Percentiles rank a stretch among this genome's conserved stretches.
phyloP scores from a whole-genome alignment of 2,797 vertebrate species.

The Sphenopsis melanotis region DNA sequence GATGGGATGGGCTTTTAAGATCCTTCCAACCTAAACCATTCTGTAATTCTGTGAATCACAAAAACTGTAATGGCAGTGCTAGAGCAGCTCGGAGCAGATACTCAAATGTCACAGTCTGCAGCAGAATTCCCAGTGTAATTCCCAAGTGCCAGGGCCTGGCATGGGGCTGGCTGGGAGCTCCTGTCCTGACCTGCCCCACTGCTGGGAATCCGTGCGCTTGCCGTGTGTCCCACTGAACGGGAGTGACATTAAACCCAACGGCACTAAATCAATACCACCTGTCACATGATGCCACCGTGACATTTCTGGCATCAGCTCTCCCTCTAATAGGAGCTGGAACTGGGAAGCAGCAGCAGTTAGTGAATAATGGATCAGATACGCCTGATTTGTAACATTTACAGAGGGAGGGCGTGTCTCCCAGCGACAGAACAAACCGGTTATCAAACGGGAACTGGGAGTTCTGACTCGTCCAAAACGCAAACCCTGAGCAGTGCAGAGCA shows the following conservation, averaged over 20 bases:
- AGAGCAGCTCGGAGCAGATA: not conserved
- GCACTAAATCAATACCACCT: not conserved
- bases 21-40: not conserved
- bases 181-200: not conserved
- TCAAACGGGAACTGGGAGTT: not conserved
- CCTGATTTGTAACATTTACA: conserved; percentile 4
- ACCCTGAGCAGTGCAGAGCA: fast-evolving
- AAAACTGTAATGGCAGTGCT: not conserved
- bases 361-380: conserved; percentile 48
- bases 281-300: conserved; percentile 27
- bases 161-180: not conserved
- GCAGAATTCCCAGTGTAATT: not conserved
- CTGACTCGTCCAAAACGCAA: not conserved
- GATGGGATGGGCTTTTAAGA: not conserved
- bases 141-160: not conserved
- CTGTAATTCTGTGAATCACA: not conserved
- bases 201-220: not conserved
- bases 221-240: not conserved
- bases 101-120: not conserved
- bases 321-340: conserved; percentile 10
- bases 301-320: conserved; percentile 10
- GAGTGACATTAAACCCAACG: not conserved
- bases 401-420: conserved; percentile 29
- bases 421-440: conserved; percentile 19
- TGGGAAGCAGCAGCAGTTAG: conserved; percentile 50